These are phyloP conservation scores for Eurytoma californica DNA, from an alignment of 2,888 invertebrate species.

Conservation along the genomic window DNA sequence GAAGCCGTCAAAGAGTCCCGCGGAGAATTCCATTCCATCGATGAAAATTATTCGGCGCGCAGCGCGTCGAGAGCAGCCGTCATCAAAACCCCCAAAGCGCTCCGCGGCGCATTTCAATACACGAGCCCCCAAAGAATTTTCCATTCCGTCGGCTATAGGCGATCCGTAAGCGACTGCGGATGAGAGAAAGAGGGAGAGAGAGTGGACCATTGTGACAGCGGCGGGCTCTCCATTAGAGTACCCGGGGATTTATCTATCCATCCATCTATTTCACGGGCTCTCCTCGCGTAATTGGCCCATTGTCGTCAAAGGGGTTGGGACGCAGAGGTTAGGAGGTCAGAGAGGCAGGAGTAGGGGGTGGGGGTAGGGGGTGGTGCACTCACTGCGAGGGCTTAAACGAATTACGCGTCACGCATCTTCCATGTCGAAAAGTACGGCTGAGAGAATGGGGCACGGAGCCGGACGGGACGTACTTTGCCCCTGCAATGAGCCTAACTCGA, in stretches of 20 bases:
- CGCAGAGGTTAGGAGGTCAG: conserved; percentile 51
- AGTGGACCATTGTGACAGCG: conserved; percentile 32
- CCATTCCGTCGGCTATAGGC: background rate
- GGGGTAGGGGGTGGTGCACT: conserved; percentile 20
- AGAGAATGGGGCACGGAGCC: background rate
- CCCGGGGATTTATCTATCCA: conserved; percentile 40
- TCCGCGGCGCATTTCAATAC: background rate
- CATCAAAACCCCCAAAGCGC: background rate
- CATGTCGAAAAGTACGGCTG: conserved; percentile 39
- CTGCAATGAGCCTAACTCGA: conserved; percentile 43
- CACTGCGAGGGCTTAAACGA: conserved; percentile 23
- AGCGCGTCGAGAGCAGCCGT: background rate
- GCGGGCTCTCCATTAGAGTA: conserved; percentile 8
- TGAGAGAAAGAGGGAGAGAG: background rate
- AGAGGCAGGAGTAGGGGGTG: conserved; percentile 11
- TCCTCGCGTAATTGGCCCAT: conserved; percentile 45
- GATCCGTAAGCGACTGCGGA: background rate
- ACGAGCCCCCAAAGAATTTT: conserved; percentile 16
- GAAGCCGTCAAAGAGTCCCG: background rate
- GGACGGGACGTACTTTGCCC: background rate
- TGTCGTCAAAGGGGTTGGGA: conserved; percentile 40
- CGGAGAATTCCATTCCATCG: background rate
- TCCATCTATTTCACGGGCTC: conserved; percentile 44
- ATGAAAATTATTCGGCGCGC: background rate
- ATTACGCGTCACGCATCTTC: conserved; percentile 44